Conservation (phyloP, 2,797 vertebrate species). For the Arrhamphus sclerolepis region DNA sequence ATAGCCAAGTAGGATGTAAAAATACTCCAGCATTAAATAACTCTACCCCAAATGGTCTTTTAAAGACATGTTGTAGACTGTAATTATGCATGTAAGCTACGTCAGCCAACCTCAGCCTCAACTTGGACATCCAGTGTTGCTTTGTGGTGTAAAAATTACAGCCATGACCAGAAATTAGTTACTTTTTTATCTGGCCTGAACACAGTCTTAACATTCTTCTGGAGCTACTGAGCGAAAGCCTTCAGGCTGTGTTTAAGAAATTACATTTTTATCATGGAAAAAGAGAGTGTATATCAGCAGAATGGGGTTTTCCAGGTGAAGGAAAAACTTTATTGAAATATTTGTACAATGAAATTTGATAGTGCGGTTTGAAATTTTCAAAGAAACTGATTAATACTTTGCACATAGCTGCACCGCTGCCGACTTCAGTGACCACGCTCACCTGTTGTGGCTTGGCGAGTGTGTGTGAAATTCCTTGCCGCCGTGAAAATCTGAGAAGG, state of each 20-base stretch:
- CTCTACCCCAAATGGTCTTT: slow-evolving; percentile 68
- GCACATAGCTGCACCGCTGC: background rate
- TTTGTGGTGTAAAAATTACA: slow-evolving; percentile 66
- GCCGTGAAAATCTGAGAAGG: background rate
- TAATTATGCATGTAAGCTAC: slow-evolving; percentile 59
- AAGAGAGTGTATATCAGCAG: slow-evolving; percentile 1
- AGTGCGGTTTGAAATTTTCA: background rate
- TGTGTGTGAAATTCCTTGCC: background rate
- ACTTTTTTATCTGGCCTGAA: slow-evolving; percentile 68
- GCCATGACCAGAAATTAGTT: slow-evolving; percentile 57
- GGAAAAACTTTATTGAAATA: background rate
- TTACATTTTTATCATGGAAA: slow-evolving; percentile 1
- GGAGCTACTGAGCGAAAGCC: slow-evolving; percentile 13
- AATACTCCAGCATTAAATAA: slow-evolving; percentile 67
- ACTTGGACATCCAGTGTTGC: slow-evolving; percentile 49
- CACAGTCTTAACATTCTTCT: slow-evolving; percentile 64
- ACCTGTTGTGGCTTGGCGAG: slow-evolving; percentile 15
- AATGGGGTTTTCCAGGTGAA: slow-evolving; percentile 17
- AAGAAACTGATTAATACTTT: slow-evolving; percentile 9
- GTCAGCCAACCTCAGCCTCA: slow-evolving; percentile 59
- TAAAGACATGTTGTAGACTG: slow-evolving; percentile 63
- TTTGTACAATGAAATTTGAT: background rate
- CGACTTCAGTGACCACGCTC: background rate
- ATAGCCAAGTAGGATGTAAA: slow-evolving; percentile 56
- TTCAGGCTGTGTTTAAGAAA: too few relatives aligned